Conservation (phyloP, 2,113 vertebrate species). For the Sebastes schlegelii region DNA sequence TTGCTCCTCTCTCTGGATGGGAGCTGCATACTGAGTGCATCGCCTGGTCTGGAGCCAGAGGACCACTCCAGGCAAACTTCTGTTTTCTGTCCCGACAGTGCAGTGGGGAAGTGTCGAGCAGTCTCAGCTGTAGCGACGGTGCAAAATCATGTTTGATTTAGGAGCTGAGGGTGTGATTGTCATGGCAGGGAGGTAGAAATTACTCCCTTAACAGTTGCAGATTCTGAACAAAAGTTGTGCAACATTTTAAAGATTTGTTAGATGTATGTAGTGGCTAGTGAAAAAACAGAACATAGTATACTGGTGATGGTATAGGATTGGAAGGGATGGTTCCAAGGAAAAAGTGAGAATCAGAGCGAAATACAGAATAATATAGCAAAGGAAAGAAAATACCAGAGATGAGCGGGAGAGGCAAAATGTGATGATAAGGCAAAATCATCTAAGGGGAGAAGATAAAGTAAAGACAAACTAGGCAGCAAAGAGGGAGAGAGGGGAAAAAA, state of each 20-base stretch:
- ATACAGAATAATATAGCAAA: conserved; percentile 11
- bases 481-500: neutral
- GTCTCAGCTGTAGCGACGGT: neutral
- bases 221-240: neutral
- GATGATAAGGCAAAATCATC: conserved; percentile 30
- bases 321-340: neutral
- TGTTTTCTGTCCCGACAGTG: conserved; percentile 29
- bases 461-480: conserved; percentile 33
- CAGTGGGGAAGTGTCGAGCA: conserved; percentile 1
- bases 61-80: conserved; percentile 40
- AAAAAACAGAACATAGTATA: neutral
- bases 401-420: conserved; percentile 21
- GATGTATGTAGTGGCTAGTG: neutral
- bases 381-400: conserved; percentile 15
- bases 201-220: neutral
- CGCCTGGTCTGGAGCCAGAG: conserved; percentile 51
- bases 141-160: conserved; percentile 12
- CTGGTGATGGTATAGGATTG: neutral
- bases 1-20: conserved; percentile 21
- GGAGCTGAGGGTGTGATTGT: conserved; percentile 15
- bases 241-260: neutral
- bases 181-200: conserved; percentile 10
- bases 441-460: conserved; percentile 26
- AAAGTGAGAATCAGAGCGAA: conserved; percentile 17
- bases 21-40: conserved; percentile 54